These are phyloP conservation scores for Eptatretus atami DNA, from an alignment of 2,797 vertebrate genomes.

Conservation along the genomic window DNA sequence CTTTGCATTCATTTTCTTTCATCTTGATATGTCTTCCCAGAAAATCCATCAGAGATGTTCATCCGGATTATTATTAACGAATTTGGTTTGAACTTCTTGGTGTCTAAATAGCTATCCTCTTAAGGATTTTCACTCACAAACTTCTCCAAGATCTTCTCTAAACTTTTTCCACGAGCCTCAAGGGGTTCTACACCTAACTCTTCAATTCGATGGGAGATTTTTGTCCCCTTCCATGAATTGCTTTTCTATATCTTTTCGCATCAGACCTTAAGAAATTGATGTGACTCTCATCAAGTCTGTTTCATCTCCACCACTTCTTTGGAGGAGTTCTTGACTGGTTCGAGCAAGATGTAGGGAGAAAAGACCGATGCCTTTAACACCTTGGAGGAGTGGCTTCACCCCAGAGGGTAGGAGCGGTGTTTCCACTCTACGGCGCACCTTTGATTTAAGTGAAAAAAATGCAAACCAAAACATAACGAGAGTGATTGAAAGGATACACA, in stretches of 20 bases:
- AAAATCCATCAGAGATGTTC: slow-evolving; percentile 10
- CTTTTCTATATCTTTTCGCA: slow-evolving; percentile 29
- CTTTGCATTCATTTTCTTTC: slow-evolving; percentile 49
- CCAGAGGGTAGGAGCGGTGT: no score
- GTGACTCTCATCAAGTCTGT: slow-evolving; percentile 98
- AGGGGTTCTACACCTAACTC: slow-evolving; percentile 78
- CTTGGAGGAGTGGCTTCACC: no score
- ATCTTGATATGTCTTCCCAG: slow-evolving; percentile 57
- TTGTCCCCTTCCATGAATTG: slow-evolving; percentile 33
- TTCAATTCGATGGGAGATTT: slow-evolving; percentile 28
- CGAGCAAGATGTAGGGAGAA: not conserved
- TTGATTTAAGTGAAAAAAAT: no score
- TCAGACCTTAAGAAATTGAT: slow-evolving; percentile 72
- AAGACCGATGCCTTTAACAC: no score
- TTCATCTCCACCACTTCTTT: slow-evolving; percentile 99
- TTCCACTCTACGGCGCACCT: no score
- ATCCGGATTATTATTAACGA: slow-evolving; percentile 10
- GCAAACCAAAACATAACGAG: no score
- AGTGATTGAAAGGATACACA: no score
- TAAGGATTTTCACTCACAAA: slow-evolving; percentile 75
- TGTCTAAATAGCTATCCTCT: slow-evolving; percentile 37
- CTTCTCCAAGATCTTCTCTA: slow-evolving; percentile 68
- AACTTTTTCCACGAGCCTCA: slow-evolving; percentile 82
- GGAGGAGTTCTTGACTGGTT: slow-evolving; percentile 78
- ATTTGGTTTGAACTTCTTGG: slow-evolving; percentile 10